Evolutionary conservation across 2,113 vertebrate species (phyloP).

Genomic region (Pangasianodon hypophthalmus): DNA sequence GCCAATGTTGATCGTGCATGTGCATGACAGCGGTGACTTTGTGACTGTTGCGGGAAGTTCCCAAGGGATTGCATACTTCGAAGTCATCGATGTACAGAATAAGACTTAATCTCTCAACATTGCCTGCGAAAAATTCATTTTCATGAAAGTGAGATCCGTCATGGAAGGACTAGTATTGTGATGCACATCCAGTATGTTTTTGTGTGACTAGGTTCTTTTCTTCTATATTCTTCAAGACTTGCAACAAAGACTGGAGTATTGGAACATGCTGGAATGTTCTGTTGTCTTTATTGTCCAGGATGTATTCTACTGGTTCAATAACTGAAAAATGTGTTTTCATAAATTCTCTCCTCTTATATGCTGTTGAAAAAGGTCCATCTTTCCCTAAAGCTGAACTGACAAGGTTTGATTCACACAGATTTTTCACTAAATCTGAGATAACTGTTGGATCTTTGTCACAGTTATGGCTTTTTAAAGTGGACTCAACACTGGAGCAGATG

Average conservation of each 20-base stretch:
- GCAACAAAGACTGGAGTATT: background rate
- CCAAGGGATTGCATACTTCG: constrained; percentile 29
- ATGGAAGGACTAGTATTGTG: constrained; percentile 10
- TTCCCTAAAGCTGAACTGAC: constrained; percentile 26
- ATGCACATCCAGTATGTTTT: background rate
- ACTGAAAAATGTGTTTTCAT: constrained; percentile 35
- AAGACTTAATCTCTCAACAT: background rate
- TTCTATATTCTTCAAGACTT: background rate
- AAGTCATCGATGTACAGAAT: constrained; percentile 34
- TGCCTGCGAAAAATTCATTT: background rate
- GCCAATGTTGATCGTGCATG: constrained; percentile 8
- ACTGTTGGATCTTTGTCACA: background rate
- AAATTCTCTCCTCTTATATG: constrained; percentile 17
- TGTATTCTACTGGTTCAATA: constrained; percentile 24
- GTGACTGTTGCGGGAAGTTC: constrained; percentile 12
- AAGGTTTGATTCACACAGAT: background rate
- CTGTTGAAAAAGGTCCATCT: constrained; percentile 8
- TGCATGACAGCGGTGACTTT: constrained; percentile 21
- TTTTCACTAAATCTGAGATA: constrained; percentile 27
- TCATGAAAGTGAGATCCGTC: background rate
- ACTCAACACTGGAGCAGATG: constrained; percentile 26
- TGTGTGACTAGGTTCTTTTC: constrained; percentile 9
- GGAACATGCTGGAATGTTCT: constrained; percentile 40
- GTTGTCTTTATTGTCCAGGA: constrained; percentile 11
- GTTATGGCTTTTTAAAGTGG: constrained; percentile 12